Conservation (phyloP, 2,888 invertebrate genomes). For the Shargacucullia verbasci region DNA sequence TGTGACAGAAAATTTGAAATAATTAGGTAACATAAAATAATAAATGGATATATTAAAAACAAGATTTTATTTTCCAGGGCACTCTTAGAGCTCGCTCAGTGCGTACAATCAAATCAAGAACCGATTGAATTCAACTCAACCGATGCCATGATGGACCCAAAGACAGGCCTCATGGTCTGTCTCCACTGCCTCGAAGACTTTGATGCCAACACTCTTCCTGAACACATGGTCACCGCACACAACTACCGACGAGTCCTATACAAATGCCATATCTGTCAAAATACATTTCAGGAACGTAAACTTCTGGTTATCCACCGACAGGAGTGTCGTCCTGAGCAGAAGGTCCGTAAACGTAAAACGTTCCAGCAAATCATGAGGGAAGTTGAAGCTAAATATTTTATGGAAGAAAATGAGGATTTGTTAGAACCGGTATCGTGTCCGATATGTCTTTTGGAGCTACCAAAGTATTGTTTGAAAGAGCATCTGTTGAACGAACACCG, state of each 20-base stretch:
- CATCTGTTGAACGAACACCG: conserved; percentile 62
- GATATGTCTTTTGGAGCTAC: conserved; percentile 59
- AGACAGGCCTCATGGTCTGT: conserved; percentile 61
- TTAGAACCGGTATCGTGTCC: conserved; percentile 54
- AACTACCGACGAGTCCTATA: conserved; percentile 59
- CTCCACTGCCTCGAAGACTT: conserved; percentile 64
- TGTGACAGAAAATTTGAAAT: too few relatives aligned
- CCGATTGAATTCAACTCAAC: conserved; percentile 63
- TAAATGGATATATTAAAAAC: conserved; percentile 5
- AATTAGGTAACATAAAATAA: not conserved
- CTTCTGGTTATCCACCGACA: conserved; percentile 48
- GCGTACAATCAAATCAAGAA: conserved; percentile 61
- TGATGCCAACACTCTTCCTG: conserved; percentile 46
- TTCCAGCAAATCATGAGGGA: conserved; percentile 60
- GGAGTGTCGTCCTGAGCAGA: conserved; percentile 56
- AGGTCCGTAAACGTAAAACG: conserved; percentile 53
- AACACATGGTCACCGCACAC: conserved; percentile 64
- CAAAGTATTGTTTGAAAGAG: conserved; percentile 57
- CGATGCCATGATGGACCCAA: conserved; percentile 60
- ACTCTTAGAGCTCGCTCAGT: conserved; percentile 60
- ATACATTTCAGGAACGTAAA: conserved; percentile 54
- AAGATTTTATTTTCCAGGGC: conserved; percentile 53
- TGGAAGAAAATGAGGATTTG: conserved; percentile 36
- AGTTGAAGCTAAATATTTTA: conserved; percentile 47
- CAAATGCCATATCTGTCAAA: conserved; percentile 62